phyloP scores from a whole-genome alignment of 2,113 vertebrate genomes.

The Malurus cyaneus region DNA sequence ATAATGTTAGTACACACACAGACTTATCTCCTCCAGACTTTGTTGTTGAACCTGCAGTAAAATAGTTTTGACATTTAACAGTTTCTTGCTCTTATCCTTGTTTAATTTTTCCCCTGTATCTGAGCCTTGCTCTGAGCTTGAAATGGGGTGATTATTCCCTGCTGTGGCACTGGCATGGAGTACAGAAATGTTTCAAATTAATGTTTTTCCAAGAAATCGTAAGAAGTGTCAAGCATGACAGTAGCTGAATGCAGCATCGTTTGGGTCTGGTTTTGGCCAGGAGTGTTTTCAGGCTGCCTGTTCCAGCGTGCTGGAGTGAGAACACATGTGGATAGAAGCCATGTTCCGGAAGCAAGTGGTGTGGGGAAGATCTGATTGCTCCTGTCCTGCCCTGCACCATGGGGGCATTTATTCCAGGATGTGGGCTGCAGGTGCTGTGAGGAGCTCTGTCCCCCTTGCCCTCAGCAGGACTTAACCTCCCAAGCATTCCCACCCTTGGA shows the following conservation, averaged over 20 bases:
- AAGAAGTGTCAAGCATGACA: background rate
- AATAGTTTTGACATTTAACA: conserved; percentile 58
- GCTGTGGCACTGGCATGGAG: background rate
- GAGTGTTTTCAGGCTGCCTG: background rate
- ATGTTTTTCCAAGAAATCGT: conserved; percentile 14
- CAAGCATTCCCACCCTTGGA: rapidly evolving
- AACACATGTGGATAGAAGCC: background rate
- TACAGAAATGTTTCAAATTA: conserved; percentile 43
- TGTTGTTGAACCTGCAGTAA: conserved; percentile 61
- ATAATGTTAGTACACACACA: conserved; percentile 69
- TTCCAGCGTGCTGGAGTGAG: background rate
- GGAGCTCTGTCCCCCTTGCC: rapidly evolving
- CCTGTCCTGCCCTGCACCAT: background rate
- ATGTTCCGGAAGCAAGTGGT: rapidly evolving
- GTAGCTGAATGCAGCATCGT: background rate
- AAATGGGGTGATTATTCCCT: conserved; percentile 44
- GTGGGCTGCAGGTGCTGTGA: background rate
- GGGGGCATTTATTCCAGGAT: background rate
- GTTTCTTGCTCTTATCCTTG: conserved; percentile 52
- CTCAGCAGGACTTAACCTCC: background rate
- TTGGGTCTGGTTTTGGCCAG: background rate
- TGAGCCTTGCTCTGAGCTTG: conserved; percentile 36
- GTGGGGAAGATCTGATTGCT: background rate
- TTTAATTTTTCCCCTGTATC: conserved; percentile 40
- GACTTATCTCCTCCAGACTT: conserved; percentile 75